Evolutionary conservation across 2,888 invertebrate genomes (phyloP).

Genomic region (Vannuccia rotundouncinata): DNA sequence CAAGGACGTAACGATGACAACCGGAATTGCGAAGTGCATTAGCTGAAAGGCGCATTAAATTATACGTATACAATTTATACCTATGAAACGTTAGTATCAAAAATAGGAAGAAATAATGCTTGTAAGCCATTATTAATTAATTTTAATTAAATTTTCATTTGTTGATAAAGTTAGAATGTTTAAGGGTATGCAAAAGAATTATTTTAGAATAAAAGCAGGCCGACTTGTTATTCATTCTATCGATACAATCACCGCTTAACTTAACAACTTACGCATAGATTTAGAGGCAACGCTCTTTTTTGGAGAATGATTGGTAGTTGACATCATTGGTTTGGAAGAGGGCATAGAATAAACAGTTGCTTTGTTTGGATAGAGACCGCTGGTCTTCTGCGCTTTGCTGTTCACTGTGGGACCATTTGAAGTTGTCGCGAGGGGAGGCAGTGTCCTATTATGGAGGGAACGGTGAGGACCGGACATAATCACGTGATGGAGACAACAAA

Average conservation of each 20-base stretch:
- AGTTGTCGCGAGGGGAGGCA: background rate
- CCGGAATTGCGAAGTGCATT: background rate
- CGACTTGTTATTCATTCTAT: too few relatives aligned
- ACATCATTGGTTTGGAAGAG: background rate
- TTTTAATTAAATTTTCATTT: too few relatives aligned
- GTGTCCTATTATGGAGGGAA: background rate
- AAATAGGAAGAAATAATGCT: background rate
- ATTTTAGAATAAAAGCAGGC: too few relatives aligned
- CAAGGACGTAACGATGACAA: background rate
- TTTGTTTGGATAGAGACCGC: background rate
- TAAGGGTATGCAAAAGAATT: too few relatives aligned
- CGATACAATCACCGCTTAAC: too few relatives aligned
- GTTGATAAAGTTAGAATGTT: too few relatives aligned
- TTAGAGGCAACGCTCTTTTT: background rate
- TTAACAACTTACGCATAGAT: background rate
- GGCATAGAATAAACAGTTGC: background rate
- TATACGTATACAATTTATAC: too few relatives aligned
- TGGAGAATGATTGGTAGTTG: background rate
- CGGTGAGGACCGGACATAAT: slow-evolving; percentile 14
- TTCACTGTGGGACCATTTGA: background rate
- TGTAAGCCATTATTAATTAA: too few relatives aligned
- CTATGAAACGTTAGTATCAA: too few relatives aligned
- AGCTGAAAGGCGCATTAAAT: background rate
- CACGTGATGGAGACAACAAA: too few relatives aligned
- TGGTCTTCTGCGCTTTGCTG: background rate